Evolutionary conservation across 1,140 invertebrate species (phyloP), one percentile per base, ranked within the genome.

Genomic region (Pseudomyrmex pallidus): DNA sequence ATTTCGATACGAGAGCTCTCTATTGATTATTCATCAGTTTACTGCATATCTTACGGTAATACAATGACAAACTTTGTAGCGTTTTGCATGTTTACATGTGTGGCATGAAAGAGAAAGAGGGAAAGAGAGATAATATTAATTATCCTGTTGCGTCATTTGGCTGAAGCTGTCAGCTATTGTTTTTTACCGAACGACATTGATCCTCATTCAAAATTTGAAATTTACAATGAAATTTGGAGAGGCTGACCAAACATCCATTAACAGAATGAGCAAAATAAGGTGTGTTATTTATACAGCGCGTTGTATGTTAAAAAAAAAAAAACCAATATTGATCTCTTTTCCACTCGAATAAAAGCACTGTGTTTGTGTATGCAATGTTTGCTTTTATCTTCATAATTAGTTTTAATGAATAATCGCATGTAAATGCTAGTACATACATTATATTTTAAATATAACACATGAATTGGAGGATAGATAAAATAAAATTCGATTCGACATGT

Each of bases 21-120:
- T 50, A 72, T 59, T 72, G 54, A 50, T 70, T 72, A 70, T 72
- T 70, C 54, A 61, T 80, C 46, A 20, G 2, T 80, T 80, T 70
- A 72, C 59, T 72, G 72, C 25, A 20, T 15, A 17, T 56, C 76
- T 78, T 72, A 80, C n/a, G 35, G 22, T 61, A 61, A 72, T 35
- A 17, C 63, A 17, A n/a, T 13, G 52, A 35, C 35, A 35, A 52
- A 25, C 8, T 20, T 22, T 20, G 44, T 74, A 74, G 44, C 20
- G 0, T 50, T 56, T 48, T 56, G 35, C 5, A 70, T 59, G 70
- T 70, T 70, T 70, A 15, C 22, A 9, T 57, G 20, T 7, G 25
- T 8, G 50, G 59, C 20, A 48, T 9, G 10, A 46, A 72, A 50
- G 12, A 7, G 35, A 7, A 7, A 35, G 5, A 35, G 5, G 5